Evolutionary conservation across 2,113 vertebrate genomes (phyloP).

Genomic region (Heptranchias perlo): DNA sequence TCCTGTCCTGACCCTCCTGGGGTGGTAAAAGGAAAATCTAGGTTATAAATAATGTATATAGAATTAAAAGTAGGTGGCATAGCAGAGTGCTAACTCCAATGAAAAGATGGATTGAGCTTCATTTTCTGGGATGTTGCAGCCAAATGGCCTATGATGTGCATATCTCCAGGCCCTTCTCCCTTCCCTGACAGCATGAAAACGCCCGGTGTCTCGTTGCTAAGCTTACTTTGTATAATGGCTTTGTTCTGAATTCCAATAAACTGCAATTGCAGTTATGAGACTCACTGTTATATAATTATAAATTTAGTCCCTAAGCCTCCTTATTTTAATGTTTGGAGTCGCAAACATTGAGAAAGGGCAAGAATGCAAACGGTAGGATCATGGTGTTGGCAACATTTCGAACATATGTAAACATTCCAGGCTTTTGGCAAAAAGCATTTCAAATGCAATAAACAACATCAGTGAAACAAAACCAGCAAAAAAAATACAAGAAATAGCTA

Average conservation of each 20-base stretch:
- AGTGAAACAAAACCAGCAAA: not conserved
- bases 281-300: not conserved
- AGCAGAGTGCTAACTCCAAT: not conserved
- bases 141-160: not conserved
- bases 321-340: not conserved
- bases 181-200: not conserved
- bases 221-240: not conserved
- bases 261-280: not conserved
- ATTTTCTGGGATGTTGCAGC: not conserved
- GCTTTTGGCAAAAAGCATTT: too few species aligned
- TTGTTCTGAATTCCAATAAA: not conserved
- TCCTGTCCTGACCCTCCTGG: not conserved
- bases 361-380: not conserved
- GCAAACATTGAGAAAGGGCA: not conserved
- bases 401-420: not conserved
- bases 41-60: not conserved
- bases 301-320: not conserved
- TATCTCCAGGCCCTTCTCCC: not conserved
- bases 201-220: too few species aligned
- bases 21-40: not conserved
- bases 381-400: not conserved
- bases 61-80: not conserved
- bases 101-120: not conserved
- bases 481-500: not conserved
- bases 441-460: not conserved